phyloP scores from a whole-genome alignment of 1,140 invertebrate genomes.

The Ruditapes philippinarum region DNA sequence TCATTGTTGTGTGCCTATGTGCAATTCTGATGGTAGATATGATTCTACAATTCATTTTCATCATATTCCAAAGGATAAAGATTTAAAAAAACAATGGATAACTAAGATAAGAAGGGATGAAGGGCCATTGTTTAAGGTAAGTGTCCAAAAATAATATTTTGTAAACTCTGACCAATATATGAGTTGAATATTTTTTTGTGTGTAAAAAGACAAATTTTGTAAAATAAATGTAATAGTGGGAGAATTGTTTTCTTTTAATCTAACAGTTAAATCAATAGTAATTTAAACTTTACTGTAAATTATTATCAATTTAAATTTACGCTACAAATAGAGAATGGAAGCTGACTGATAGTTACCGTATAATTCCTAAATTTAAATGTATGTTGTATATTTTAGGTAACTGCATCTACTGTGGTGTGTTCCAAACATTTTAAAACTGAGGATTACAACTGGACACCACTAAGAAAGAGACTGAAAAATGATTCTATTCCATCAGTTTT shows the following conservation, averaged over 20 bases:
- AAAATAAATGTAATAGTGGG: not conserved
- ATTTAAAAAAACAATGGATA: conserved; percentile 22
- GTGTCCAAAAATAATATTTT: too few species aligned
- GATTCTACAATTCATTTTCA: conserved; percentile 18
- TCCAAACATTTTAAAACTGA: too few species aligned
- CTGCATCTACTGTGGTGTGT: too few species aligned
- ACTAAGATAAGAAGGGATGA: conserved; percentile 40
- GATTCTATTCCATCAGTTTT: not conserved
- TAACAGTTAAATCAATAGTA: not conserved
- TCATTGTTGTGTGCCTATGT: not conserved
- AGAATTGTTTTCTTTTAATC: not conserved
- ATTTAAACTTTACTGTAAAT: too few species aligned
- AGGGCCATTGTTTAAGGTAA: too few species aligned
- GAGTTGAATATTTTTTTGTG: not conserved
- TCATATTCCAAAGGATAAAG: conserved; percentile 24
- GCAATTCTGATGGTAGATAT: conserved; percentile 44
- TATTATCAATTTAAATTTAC: not conserved
- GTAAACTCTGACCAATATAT: too few species aligned
- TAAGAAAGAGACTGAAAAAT: not conserved
- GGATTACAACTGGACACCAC: conserved; percentile 20
- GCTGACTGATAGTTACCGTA: not conserved
- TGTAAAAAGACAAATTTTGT: not conserved
- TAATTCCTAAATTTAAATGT: too few species aligned
- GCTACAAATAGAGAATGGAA: not conserved
- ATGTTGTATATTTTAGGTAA: too few species aligned